A percentile compares a stretch with the other conserved stretches of the same genome.
phyloP scores from a whole-genome alignment of 2,113 vertebrate genomes.

The Neogobius melanostomus region DNA sequence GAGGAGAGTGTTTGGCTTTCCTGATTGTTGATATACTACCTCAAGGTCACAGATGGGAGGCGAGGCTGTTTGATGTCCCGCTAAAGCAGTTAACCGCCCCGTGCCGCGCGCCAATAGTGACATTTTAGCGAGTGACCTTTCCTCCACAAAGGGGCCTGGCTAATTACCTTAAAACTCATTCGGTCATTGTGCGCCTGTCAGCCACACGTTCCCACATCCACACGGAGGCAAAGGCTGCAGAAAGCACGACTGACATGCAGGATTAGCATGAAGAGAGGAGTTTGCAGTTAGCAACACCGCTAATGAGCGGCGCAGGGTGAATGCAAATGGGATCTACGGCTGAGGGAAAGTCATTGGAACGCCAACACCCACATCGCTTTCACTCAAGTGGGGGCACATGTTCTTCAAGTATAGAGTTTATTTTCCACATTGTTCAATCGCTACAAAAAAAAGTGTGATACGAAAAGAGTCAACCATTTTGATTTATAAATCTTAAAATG shows the following conservation, averaged over 20 bases:
- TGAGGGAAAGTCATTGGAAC: neutral
- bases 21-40: neutral
- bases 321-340: neutral
- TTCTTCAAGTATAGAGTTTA: neutral
- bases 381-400: neutral
- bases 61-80: neutral
- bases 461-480: too few relatives aligned
- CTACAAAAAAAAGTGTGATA: too few relatives aligned
- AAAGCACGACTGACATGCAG: slow-evolving; percentile 32
- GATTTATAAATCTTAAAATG: too few relatives aligned
- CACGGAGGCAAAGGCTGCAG: slow-evolving; percentile 4
- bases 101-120: slow-evolving; percentile 45
- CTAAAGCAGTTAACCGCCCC: slow-evolving; percentile 2
- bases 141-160: slow-evolving; percentile 29
- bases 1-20: too few relatives aligned
- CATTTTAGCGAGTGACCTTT: slow-evolving; percentile 61
- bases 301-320: neutral
- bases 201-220: slow-evolving; percentile 31
- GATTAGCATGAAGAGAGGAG: slow-evolving; percentile 11
- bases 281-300: slow-evolving; percentile 10
- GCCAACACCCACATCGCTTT: neutral
- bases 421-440: too few relatives aligned
- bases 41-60: neutral
- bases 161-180: slow-evolving; percentile 60
- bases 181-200: slow-evolving; percentile 51